Percentiles rank a stretch among this genome's conserved stretches.
These are phyloP conservation scores for Porites australiensis DNA, from an alignment of 64 coral and sea anemone species.

Conservation along the genomic window DNA sequence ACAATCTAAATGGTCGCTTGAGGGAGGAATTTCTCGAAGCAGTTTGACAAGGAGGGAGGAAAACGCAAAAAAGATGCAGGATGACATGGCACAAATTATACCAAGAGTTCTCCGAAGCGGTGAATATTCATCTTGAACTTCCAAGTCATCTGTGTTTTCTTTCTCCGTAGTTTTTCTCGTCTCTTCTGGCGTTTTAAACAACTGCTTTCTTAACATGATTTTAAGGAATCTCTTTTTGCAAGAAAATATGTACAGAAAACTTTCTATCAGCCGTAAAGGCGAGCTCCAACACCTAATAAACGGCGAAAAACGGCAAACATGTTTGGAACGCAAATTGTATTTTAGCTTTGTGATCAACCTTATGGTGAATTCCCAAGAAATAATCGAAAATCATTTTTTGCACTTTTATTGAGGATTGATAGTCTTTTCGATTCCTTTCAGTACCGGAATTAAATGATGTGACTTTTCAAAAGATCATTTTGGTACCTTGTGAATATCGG, in stretches of 20 bases:
- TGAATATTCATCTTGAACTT: not conserved
- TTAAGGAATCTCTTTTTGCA: not conserved
- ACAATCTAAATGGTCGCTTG: too few species aligned
- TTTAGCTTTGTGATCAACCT: not conserved
- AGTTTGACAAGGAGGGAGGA: slow-evolving; percentile 93
- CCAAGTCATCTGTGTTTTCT: not conserved
- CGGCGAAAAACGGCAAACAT: not conserved
- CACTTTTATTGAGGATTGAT: slow-evolving; percentile 12
- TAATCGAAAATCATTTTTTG: slow-evolving; percentile 9
- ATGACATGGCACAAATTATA: slow-evolving; percentile 75
- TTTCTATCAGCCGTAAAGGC: too few species aligned
- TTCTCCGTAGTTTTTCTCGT: not conserved
- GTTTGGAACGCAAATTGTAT: not conserved
- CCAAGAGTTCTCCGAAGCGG: slow-evolving; percentile 43
- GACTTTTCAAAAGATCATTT: not conserved
- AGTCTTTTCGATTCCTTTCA: not conserved
- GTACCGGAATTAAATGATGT: slow-evolving; percentile 6
- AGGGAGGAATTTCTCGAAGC: slow-evolving; percentile 80
- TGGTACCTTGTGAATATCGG: not conserved
- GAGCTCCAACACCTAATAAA: not conserved
- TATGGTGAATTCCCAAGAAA: slow-evolving; percentile 13
- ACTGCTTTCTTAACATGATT: not conserved
- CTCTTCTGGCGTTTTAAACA: not conserved
- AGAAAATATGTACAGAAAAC: not conserved
- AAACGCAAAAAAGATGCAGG: slow-evolving; percentile 89